Evolutionary conservation across 2,797 vertebrate species (phyloP).

Genomic region (Macropodus opercularis): DNA sequence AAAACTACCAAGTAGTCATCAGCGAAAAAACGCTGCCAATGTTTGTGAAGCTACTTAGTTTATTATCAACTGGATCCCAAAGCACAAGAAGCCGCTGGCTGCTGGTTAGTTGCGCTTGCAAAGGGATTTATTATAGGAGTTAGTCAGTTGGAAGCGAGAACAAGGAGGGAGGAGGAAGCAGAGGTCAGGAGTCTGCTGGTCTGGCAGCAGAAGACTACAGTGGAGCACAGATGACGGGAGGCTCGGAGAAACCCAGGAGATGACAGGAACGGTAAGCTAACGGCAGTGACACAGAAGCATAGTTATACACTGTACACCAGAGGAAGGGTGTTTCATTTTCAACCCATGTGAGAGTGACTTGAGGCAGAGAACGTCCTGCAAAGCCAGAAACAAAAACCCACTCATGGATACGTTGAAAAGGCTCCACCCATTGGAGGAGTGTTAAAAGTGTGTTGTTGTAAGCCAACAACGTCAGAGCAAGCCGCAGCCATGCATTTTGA

Average conservation of each 20-base stretch:
- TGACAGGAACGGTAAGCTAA: conserved; percentile 67
- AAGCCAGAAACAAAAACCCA: not conserved
- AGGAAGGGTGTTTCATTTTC: conserved; percentile 55
- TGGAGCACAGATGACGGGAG: conserved; percentile 82
- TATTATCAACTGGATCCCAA: too few relatives aligned
- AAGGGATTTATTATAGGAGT: conserved; percentile 36
- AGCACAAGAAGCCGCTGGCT: conserved; percentile 33
- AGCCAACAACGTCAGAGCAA: conserved; percentile 56
- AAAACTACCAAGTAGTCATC: too few relatives aligned
- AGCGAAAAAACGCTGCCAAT: too few relatives aligned
- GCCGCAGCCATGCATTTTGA: conserved; percentile 76
- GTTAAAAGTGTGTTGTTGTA: conserved; percentile 39
- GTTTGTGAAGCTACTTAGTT: too few relatives aligned
- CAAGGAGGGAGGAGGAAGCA: conserved; percentile 46
- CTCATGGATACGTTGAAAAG: conserved; percentile 53
- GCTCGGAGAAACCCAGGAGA: conserved; percentile 84
- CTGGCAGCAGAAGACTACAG: conserved; percentile 69
- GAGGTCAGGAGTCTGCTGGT: conserved; percentile 69
- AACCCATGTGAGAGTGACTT: conserved; percentile 42
- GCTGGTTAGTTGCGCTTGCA: conserved; percentile 49
- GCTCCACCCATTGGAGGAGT: conserved; percentile 50
- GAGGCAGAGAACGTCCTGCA: not conserved
- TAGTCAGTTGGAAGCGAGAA: conserved; percentile 59
- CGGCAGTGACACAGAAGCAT: conserved; percentile 67
- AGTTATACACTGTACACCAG: conserved; percentile 57